These are phyloP conservation scores for Trachelus stipa DNA, from an alignment of 2,888 invertebrate genomes.

Conservation along the genomic window DNA sequence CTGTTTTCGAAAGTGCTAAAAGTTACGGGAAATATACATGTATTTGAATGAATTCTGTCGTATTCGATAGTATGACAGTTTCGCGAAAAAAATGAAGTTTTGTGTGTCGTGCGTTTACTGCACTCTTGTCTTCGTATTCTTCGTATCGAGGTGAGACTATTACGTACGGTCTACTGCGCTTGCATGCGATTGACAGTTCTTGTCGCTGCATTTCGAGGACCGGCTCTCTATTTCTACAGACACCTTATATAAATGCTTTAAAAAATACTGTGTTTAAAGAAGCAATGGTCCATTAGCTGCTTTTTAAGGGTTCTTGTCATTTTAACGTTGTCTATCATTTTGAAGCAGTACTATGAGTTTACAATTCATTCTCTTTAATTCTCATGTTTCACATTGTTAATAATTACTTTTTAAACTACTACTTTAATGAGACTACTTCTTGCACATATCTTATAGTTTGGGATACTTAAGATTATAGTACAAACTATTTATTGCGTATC, in stretches of 20 bases:
- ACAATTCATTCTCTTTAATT: neutral
- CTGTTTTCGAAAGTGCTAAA: slow-evolving; percentile 1
- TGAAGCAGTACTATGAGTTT: neutral
- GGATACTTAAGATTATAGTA: neutral
- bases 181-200: neutral
- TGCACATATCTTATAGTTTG: neutral
- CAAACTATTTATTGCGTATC: neutral
- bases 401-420: neutral
- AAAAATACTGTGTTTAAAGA: neutral
- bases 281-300: neutral
- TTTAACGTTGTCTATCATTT: neutral
- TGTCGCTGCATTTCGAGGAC: neutral
- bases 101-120: slow-evolving; percentile 72
- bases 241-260: neutral
- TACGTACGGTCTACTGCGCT: slow-evolving; percentile 20
- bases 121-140: slow-evolving; percentile 73
- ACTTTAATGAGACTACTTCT: neutral
- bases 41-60: neutral
- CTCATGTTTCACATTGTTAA: neutral
- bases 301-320: neutral
- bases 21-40: slow-evolving; percentile 6
- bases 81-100: slow-evolving; percentile 71
- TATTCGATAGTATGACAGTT: slow-evolving; percentile 33
- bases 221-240: neutral
- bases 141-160: slow-evolving; percentile 70